Conservation (phyloP, 2,888 invertebrate species). For the Thelaira solivaga region DNA sequence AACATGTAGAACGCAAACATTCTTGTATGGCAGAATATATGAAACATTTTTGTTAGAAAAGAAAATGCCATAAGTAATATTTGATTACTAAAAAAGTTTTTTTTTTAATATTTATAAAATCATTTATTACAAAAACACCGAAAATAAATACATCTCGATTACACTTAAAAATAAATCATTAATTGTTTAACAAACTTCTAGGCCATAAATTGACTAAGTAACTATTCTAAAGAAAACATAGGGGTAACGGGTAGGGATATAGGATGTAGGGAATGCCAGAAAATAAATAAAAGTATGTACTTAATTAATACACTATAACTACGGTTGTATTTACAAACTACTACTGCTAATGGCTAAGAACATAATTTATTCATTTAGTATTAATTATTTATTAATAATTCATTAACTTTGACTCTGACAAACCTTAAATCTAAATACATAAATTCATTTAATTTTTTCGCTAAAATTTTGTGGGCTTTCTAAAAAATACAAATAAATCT, state of each 20-base stretch:
- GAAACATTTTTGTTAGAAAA: too few species aligned
- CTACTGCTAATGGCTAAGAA: constrained; percentile 32
- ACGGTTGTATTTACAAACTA: constrained; percentile 8
- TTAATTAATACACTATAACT: constrained; percentile 6
- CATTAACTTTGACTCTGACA: constrained; percentile 38
- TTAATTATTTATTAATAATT: too few species aligned
- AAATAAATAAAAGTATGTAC: constrained; percentile 28
- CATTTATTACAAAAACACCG: constrained; percentile 35
- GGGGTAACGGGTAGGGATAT: too few species aligned
- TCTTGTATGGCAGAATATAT: too few species aligned
- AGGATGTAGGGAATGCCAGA: constrained; percentile 28
- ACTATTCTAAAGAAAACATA: neutral
- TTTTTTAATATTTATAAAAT: neutral
- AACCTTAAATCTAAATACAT: too few species aligned
- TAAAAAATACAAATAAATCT: constrained; percentile 49
- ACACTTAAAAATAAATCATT: constrained; percentile 24
- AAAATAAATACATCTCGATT: constrained; percentile 45
- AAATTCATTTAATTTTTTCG: too few species aligned
- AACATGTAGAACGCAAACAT: too few species aligned
- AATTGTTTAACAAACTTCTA: constrained; percentile 6
- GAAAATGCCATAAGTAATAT: too few species aligned
- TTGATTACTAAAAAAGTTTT: neutral
- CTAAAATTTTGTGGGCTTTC: too few species aligned
- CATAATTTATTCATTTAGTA: too few species aligned
- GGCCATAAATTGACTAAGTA: constrained; percentile 45